These are phyloP conservation scores for Dascillus cervinus DNA, from an alignment of 2,888 invertebrate genomes.

Conservation along the genomic window DNA sequence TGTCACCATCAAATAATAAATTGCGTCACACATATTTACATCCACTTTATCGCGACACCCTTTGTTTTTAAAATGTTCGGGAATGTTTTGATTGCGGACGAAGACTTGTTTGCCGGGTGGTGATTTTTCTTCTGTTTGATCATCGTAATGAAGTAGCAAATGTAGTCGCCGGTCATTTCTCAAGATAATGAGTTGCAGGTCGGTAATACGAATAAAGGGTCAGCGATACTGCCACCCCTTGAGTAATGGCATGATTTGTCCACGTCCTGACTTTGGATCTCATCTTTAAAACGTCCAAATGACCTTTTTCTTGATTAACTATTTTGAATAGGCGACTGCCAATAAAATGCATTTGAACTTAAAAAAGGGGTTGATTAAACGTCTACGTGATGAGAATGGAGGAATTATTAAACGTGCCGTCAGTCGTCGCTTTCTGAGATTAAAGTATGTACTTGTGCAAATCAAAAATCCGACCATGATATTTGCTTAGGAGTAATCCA, in stretches of 20 bases:
- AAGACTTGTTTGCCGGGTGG: neutral
- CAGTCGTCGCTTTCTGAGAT: too few relatives aligned
- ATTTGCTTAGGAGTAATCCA: constrained; percentile 7
- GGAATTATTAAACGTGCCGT: too few relatives aligned
- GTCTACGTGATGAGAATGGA: too few relatives aligned
- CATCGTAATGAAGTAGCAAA: constrained; percentile 25
- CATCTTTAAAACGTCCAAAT: constrained; percentile 8
- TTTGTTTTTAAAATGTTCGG: constrained; percentile 11
- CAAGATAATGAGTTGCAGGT: constrained; percentile 24
- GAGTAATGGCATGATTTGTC: constrained; percentile 26
- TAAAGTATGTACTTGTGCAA: too few relatives aligned
- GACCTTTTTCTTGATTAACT: constrained; percentile 18
- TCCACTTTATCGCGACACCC: constrained; percentile 17
- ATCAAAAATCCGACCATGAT: too few relatives aligned
- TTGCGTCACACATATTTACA: constrained; percentile 23
- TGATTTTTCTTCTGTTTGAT: constrained; percentile 6
- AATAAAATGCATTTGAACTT: too few relatives aligned
- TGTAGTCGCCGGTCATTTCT: constrained; percentile 19
- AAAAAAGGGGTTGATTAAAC: too few relatives aligned
- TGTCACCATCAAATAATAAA: constrained; percentile 30
- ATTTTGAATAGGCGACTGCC: too few relatives aligned
- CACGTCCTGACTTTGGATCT: constrained; percentile 16
- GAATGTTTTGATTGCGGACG: neutral
- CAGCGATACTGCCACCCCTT: constrained; percentile 22
- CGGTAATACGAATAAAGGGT: constrained; percentile 13